Conservation (phyloP, 2,797 vertebrate species). For the Centroberyx gerrardi region DNA sequence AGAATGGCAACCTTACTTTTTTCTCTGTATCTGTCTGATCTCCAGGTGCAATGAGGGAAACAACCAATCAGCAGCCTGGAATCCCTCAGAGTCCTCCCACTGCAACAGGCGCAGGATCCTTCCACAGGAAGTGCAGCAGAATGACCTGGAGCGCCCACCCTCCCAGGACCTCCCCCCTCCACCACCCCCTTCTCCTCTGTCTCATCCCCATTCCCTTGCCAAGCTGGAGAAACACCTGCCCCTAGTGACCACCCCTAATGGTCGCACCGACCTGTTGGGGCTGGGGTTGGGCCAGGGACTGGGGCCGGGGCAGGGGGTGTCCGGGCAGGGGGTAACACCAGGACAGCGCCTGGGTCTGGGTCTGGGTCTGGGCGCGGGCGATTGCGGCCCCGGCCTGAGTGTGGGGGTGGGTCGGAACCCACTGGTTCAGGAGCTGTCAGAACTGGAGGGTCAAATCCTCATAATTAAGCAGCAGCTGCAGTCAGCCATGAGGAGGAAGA, state of each 20-base stretch:
- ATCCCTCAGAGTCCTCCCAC: slow-evolving; percentile 84
- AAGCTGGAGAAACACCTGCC: slow-evolving; percentile 86
- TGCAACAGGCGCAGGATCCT: slow-evolving; percentile 87
- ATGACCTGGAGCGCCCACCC: slow-evolving; percentile 83
- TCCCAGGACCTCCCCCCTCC: slow-evolving; percentile 86
- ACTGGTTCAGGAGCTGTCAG: slow-evolving; percentile 91
- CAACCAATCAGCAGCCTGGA: slow-evolving; percentile 91
- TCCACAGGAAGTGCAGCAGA: slow-evolving; percentile 87
- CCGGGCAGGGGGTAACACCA: slow-evolving; percentile 37
- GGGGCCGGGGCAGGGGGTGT: slow-evolving; percentile 49
- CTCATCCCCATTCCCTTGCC: slow-evolving; percentile 77
- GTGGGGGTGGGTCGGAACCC: slow-evolving; percentile 80
- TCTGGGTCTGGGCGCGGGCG: slow-evolving; percentile 57
- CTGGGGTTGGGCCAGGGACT: slow-evolving; percentile 75
- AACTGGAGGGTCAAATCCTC: slow-evolving; percentile 95
- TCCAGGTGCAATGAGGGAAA: slow-evolving; percentile 90
- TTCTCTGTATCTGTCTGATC: slow-evolving; percentile 41
- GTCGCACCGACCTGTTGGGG: slow-evolving; percentile 89
- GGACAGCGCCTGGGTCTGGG: slow-evolving; percentile 62
- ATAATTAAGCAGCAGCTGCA: slow-evolving; percentile 96
- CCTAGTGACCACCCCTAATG: slow-evolving; percentile 89
- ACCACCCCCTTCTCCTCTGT: slow-evolving; percentile 59
- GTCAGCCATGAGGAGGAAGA: slow-evolving; percentile 93
- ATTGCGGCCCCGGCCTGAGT: slow-evolving; percentile 65
- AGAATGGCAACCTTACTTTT: slow-evolving; percentile 21